These are phyloP conservation scores for Temnothorax curvispinosus DNA, from an alignment of 1,140 invertebrate genomes.

Conservation along the genomic window DNA sequence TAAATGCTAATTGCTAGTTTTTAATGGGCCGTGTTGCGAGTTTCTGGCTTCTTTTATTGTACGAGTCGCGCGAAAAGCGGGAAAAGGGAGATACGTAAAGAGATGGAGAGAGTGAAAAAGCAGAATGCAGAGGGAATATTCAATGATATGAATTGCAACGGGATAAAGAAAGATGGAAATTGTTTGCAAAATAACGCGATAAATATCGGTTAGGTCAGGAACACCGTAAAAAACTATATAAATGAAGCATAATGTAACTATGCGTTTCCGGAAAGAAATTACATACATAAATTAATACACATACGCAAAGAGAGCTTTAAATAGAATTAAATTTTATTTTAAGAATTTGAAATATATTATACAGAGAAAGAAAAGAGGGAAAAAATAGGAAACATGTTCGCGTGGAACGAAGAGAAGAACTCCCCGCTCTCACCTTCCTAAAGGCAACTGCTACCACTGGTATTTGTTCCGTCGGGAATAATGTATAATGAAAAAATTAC, in stretches of 20 bases:
- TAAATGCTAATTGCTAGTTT: slow-evolving; percentile 86
- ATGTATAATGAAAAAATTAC: slow-evolving; percentile 81
- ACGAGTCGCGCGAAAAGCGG: slow-evolving; percentile 58
- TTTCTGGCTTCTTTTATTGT: slow-evolving; percentile 70
- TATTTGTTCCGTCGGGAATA: slow-evolving; percentile 77
- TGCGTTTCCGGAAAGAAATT: slow-evolving; percentile 23
- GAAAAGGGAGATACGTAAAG: slow-evolving; percentile 18
- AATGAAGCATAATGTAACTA: neutral
- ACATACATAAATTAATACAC: neutral
- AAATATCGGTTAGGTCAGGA: slow-evolving; percentile 33
- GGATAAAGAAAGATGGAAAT: neutral
- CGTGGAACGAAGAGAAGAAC: neutral
- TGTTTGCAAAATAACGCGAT: slow-evolving; percentile 39
- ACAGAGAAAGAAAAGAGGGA: neutral
- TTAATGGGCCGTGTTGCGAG: slow-evolving; percentile 81
- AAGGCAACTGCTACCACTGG: slow-evolving; percentile 52
- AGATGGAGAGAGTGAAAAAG: slow-evolving; percentile 4
- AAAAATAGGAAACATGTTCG: neutral
- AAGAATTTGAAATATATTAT: neutral
- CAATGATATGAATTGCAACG: slow-evolving; percentile 26
- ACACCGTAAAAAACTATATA: neutral
- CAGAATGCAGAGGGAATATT: slow-evolving; percentile 35
- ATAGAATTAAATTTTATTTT: neutral
- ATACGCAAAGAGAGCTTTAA: neutral
- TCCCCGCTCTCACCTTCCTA: neutral